Evolutionary conservation across 2,888 invertebrate species (phyloP).

Genomic region (Thera obeliscata): DNA sequence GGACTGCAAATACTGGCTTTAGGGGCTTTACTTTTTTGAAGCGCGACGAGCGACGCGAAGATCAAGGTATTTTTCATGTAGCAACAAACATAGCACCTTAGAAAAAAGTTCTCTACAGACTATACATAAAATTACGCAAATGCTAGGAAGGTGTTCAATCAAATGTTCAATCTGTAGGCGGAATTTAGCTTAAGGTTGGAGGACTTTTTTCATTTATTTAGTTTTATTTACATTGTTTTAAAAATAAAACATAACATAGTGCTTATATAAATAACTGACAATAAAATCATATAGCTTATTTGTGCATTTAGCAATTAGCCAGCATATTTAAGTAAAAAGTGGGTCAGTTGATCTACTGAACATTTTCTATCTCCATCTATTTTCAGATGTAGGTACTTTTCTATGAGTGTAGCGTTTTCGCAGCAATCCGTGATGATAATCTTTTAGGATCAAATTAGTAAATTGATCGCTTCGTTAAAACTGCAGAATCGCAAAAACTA

Average conservation of each 20-base stretch:
- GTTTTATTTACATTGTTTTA: not conserved
- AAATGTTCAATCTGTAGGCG: conserved; percentile 33
- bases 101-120: not conserved
- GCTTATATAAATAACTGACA: conserved; percentile 4
- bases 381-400: conserved; percentile 89
- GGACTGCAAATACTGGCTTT: too few relatives aligned
- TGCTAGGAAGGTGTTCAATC: not conserved
- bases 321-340: conserved; percentile 51
- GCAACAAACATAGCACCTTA: too few relatives aligned
- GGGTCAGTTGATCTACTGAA: conserved; percentile 67
- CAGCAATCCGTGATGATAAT: conserved; percentile 87
- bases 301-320: not conserved
- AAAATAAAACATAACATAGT: not conserved
- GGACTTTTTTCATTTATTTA: conserved; percentile 9
- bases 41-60: too few relatives aligned
- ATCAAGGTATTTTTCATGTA: too few relatives aligned
- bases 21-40: too few relatives aligned
- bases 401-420: conserved; percentile 85
- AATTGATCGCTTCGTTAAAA: conserved; percentile 79
- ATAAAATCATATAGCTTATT: conserved; percentile 6
- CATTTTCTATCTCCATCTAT: conserved; percentile 88
- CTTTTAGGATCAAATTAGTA: conserved; percentile 84
- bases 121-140: not conserved
- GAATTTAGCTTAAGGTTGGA: conserved; percentile 23
- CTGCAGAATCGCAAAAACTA: conserved; percentile 73